A percentile compares a stretch with the other conserved stretches of the same genome.
Conservation (phyloP, 2,888 invertebrate species). For the Sylvicola fuscatus region DNA sequence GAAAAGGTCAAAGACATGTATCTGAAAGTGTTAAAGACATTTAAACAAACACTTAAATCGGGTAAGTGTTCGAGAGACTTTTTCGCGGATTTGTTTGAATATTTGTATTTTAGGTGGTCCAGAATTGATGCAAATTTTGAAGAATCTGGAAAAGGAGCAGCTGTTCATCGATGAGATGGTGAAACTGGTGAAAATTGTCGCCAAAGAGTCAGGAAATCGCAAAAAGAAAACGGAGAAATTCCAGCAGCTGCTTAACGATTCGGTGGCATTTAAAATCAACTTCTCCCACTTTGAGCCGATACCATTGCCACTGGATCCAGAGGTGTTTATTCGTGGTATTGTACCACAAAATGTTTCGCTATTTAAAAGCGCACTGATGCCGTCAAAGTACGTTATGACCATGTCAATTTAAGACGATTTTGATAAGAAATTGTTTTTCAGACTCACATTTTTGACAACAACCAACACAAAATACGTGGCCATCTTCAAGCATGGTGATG, state of each 20-base stretch:
- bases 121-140: slow-evolving; percentile 51
- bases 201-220: slow-evolving; percentile 77
- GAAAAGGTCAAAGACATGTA: slow-evolving; percentile 64
- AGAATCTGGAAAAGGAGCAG: slow-evolving; percentile 66
- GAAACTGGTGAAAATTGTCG: slow-evolving; percentile 66
- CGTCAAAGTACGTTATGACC: slow-evolving; percentile 36
- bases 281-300: slow-evolving; percentile 81
- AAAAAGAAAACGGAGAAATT: slow-evolving; percentile 82
- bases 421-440: no score
- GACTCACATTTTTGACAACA: slow-evolving; percentile 68
- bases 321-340: slow-evolving; percentile 70
- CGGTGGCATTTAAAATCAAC: slow-evolving; percentile 63
- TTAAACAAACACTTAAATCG: slow-evolving; percentile 48
- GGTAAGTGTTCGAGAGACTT: slow-evolving; percentile 22
- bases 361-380: slow-evolving; percentile 95
- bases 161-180: slow-evolving; percentile 83
- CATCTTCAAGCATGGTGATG: slow-evolving; percentile 96
- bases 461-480: slow-evolving; percentile 67
- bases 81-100: background rate
- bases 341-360: slow-evolving; percentile 74
- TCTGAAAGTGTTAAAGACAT: slow-evolving; percentile 68
- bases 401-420: background rate
- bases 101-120: slow-evolving; percentile 28
- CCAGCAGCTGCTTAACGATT: slow-evolving; percentile 61
- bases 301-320: slow-evolving; percentile 88